Evolutionary conservation across 1,140 invertebrate genomes (phyloP), one percentile per base, ranked within the genome.

Genomic region (Bathynomus jamesi): DNA sequence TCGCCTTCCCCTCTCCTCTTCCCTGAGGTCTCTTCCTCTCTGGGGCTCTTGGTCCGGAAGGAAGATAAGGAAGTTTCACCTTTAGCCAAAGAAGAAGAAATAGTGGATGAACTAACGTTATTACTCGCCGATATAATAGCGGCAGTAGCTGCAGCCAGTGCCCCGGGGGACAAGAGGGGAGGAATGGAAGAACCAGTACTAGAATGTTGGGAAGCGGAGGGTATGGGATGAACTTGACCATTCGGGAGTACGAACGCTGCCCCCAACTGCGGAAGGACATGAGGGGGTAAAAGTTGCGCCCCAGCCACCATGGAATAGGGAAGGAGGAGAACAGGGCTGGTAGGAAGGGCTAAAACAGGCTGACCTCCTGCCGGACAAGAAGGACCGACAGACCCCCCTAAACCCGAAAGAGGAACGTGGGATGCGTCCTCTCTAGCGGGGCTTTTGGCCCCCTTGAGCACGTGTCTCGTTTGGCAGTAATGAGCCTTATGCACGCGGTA

Each of bases 401-500:
- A 25, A 80, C 28, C 65, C n/a, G 8, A 81, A 65, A 61, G 73
- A 3, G 82, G 78, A 2, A 81, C 82, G 2, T 81, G 78, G 0
- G 81, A 63, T 17, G 63, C 46, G 27, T 77, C 74, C 21, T 74
- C 61, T 8, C 71, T 60, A 24, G 73, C 64, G 40, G 78, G 77
- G 65, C 65, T 75, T 72, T 62, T 73, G 32, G 72, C 70, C 65
- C 69, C 75, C 70, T 82, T 82, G 8, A 84, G 80, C 66, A 87
- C 84, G 79, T 94, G 91, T 76, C 94, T 86, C 0, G 92, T 94
- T 78, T 91, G 92, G 82, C 95, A 98, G 81, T 98, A 98, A 80
- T 94, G 91, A 70, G 90, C 88, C 82, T 97, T 97, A 83, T 98
- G 95, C n/a, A 94, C 95, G 68, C 90, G 84, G 81, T 89, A 98